Base-by-base conservation (phyloP, 2,888 invertebrate genomes). In the Folsomia candida region DNA sequence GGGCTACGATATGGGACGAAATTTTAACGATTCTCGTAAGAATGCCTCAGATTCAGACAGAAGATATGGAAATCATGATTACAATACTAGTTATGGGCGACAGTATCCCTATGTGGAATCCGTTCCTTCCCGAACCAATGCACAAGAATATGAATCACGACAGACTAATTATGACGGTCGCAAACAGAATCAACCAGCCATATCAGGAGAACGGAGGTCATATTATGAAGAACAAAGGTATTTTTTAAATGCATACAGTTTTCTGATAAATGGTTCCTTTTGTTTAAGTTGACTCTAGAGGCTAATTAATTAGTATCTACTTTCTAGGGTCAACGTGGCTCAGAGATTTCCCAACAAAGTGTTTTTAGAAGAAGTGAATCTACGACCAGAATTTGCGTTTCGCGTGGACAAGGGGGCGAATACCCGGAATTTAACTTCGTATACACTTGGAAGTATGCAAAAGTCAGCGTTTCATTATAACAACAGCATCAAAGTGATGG, bases 341-440 rank as follows among this genome's bases (percentile, higher is more conserved):
- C 71, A 70, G 54, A 27, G 67, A 14, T 73, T 47, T 18, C 76
- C 78, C 2, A 71, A 68, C 51, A 72, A 70, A 62, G 69, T 69
- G 20, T 78, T 78, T 59, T 20, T 76, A 51, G 78, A 78, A 67
- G 76, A 78, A 62, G 78, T 78, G 2, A 69, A 75, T 57, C 61
- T 78, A 2, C 24, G 67, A 24, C 75, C 76, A 4, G 76, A 76
- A 37, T 75, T 54, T 67, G 76, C 75, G 22, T 79, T 79, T 67
- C 67, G 79, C 0, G 20, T 79, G 20, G 79, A 79, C 29, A 67
- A 69, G 3, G 69, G 60, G 20, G 57, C 70, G 14, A 73, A 75
- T 29, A 51, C 26, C 1, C 37, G 51, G 2, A 67, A 72, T 26
- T 26, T 72, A 18, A 64, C 58, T 4, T 59, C 62, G 29, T 63